phyloP scores from a whole-genome alignment of 2,888 invertebrate species.

The Brachypalpus laphriformis region DNA sequence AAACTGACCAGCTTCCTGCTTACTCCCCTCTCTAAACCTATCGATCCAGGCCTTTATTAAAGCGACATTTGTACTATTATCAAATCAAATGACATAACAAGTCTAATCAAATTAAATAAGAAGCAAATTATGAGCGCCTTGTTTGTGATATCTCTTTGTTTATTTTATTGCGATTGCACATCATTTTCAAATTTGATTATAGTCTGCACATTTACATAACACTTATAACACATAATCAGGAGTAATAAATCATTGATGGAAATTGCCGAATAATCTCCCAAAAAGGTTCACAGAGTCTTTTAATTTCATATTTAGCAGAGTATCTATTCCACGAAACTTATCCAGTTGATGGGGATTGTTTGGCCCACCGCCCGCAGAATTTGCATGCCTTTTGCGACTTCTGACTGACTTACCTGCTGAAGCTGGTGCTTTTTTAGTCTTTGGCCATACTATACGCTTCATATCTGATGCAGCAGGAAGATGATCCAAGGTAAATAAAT shows the following conservation, averaged over 20 bases:
- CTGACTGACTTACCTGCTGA: background rate
- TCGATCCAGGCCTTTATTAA: too few species aligned
- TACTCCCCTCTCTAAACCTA: too few species aligned
- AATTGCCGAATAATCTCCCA: conserved; percentile 52
- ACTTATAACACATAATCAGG: background rate
- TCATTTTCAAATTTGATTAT: background rate
- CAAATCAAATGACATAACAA: conserved; percentile 7
- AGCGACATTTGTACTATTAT: too few species aligned
- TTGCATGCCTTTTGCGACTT: conserved; percentile 1
- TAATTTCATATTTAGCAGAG: conserved; percentile 16
- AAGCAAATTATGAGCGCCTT: too few species aligned
- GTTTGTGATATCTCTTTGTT: background rate
- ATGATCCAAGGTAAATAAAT: conserved; percentile 51
- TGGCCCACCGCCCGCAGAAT: background rate
- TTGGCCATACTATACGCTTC: conserved; percentile 34
- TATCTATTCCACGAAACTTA: conserved; percentile 6
- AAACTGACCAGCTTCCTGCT: too few species aligned
- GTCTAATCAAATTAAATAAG: too few species aligned
- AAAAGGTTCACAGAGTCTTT: conserved; percentile 45
- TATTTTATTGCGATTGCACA: background rate
- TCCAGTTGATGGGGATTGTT: conserved; percentile 4
- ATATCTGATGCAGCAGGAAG: conserved; percentile 39
- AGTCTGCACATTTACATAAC: conserved; percentile 9
- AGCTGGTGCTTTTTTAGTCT: background rate
- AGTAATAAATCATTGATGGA: conserved; percentile 4